A percentile compares a stretch with the other conserved stretches of the same genome.
These are phyloP conservation scores for Palythoa grandis DNA, from an alignment of 92 coral and sea anemone species.

Conservation along the genomic window DNA sequence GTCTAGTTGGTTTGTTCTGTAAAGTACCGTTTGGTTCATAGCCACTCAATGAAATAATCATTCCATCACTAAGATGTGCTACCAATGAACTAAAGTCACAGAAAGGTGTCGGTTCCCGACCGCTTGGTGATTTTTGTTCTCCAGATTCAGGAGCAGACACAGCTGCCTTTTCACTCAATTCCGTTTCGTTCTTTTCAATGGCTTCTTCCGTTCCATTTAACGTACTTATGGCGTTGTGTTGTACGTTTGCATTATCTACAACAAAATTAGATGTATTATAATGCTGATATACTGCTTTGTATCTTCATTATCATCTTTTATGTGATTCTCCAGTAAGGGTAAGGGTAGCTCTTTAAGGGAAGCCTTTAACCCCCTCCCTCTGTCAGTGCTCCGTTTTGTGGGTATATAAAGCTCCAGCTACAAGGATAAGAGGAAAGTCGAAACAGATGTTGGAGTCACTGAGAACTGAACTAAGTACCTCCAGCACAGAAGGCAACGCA, in stretches of 20 bases:
- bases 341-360: no score
- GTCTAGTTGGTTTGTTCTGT: conserved; percentile 47
- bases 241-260: not conserved
- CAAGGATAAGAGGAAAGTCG: not conserved
- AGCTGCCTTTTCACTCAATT: conserved; percentile 68
- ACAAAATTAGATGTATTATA: not conserved
- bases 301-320: no score
- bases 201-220: conserved; percentile 58
- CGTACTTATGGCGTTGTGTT: not conserved
- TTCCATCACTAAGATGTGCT: conserved; percentile 95
- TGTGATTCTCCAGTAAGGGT: no score
- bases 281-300: no score
- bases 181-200: conserved; percentile 84
- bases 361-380: not conserved
- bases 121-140: conserved; percentile 17
- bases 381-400: not conserved
- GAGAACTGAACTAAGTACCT: not conserved
- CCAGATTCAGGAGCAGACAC: conserved; percentile 14
- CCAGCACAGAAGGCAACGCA: not conserved
- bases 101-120: conserved; percentile 65
- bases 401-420: not conserved
- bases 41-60: conserved; percentile 88
- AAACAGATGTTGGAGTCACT: not conserved
- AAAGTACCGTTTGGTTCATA: conserved; percentile 82
- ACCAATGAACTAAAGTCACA: conserved; percentile 92